A percentile compares a stretch with the other conserved stretches of the same genome.
phyloP scores from a whole-genome alignment of 2,113 vertebrate genomes.

The Antechinus flavipes region DNA sequence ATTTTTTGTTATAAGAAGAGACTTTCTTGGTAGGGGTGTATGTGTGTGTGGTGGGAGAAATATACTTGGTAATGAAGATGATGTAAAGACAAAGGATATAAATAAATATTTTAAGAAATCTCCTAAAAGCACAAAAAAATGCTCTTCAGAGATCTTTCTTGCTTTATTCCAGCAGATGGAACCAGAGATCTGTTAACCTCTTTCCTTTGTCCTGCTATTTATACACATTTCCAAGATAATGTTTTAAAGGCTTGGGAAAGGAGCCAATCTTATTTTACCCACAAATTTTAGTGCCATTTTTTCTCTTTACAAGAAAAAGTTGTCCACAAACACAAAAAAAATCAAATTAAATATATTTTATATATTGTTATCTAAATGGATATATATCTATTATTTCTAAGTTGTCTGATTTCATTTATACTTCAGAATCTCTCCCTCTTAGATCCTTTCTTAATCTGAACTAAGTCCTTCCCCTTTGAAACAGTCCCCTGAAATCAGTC shows the following conservation, averaged over 20 bases:
- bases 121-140: neutral
- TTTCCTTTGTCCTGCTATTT: neutral
- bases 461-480: neutral
- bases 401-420: neutral
- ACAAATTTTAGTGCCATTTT: neutral
- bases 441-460: constrained; percentile 1
- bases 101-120: neutral
- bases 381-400: neutral
- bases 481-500: neutral
- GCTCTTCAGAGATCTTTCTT: neutral
- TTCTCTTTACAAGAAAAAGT: neutral
- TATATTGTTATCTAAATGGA: neutral
- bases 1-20: neutral
- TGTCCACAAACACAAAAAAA: neutral
- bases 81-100: neutral
- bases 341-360: neutral
- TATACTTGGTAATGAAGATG: neutral
- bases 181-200: neutral
- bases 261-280: neutral
- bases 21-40: neutral
- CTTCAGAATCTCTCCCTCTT: neutral
- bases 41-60: neutral
- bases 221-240: neutral
- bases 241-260: neutral
- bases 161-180: constrained; percentile 54